Conservation (phyloP, 1,140 invertebrate genomes). For the Drosophila orosa region DNA sequence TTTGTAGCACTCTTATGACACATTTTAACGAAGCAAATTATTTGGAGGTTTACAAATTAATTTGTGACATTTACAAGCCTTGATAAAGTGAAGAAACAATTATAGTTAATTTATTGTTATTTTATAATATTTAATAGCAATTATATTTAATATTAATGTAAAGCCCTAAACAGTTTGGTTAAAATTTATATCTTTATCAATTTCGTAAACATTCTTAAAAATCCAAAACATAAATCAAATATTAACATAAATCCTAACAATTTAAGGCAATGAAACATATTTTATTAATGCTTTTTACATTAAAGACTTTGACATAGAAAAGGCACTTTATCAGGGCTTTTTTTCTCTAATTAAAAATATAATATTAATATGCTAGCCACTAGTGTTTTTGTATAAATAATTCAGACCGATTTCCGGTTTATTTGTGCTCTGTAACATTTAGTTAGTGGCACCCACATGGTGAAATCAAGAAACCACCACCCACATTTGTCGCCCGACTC, state of each 20-base stretch:
- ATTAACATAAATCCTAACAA: not conserved
- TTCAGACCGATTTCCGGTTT: not conserved
- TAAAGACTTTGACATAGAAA: not conserved
- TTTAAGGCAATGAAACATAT: not conserved
- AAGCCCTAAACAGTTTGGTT: no score
- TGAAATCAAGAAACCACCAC: conserved; percentile 50
- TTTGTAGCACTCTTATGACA: not conserved
- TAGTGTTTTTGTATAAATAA: not conserved
- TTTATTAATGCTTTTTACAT: not conserved
- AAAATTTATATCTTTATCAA: not conserved
- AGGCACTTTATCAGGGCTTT: not conserved
- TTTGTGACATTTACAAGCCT: not conserved
- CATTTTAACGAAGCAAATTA: not conserved
- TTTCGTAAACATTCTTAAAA: not conserved
- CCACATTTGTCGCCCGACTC: conserved; percentile 70
- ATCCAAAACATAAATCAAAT: not conserved
- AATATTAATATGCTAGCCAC: not conserved
- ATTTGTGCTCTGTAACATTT: conserved; percentile 29
- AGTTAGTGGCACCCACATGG: conserved; percentile 51
- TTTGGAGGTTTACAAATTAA: not conserved
- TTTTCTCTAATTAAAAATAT: not conserved
- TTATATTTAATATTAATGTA: not conserved
- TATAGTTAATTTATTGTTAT: not conserved
- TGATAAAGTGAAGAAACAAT: not conserved
- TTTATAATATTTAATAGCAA: not conserved